Conservation (phyloP, 1,140 invertebrate species). For the Helicoverpa armigera region DNA sequence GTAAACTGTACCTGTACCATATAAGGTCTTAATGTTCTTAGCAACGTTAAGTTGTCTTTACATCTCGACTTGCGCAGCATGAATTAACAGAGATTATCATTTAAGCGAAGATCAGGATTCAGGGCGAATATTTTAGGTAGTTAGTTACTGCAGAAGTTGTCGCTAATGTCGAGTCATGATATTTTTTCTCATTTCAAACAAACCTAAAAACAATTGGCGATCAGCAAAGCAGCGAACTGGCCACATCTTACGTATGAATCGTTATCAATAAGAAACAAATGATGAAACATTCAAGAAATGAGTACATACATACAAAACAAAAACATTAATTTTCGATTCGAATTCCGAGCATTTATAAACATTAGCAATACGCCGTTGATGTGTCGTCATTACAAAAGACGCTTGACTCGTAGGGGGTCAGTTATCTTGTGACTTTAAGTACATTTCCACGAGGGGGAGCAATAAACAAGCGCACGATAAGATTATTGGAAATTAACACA, state of each 20-base stretch:
- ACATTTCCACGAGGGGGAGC: conserved; percentile 74
- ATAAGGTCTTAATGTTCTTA: too few species aligned
- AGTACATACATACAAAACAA: conserved; percentile 29
- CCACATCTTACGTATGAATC: conserved; percentile 25
- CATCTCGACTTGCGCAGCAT: too few species aligned
- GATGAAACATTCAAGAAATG: conserved; percentile 46
- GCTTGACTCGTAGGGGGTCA: conserved; percentile 72
- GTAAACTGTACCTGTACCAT: too few species aligned
- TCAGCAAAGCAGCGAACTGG: neutral
- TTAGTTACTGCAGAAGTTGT: too few species aligned
- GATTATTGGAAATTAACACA: conserved; percentile 58
- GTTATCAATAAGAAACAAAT: conserved; percentile 39
- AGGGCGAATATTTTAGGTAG: too few species aligned
- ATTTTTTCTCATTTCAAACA: conserved; percentile 3
- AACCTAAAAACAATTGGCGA: conserved; percentile 5
- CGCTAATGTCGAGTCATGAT: neutral
- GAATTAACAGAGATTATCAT: too few species aligned
- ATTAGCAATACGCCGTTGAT: conserved; percentile 58
- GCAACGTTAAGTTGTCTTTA: too few species aligned
- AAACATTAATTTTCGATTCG: conserved; percentile 17
- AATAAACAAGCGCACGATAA: conserved; percentile 67
- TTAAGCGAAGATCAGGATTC: too few species aligned
- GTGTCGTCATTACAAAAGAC: conserved; percentile 66
- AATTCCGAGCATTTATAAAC: conserved; percentile 50
- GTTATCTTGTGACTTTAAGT: conserved; percentile 73